Evolutionary conservation across 2,797 vertebrate genomes (phyloP).

Genomic region (Merluccius polli): DNA sequence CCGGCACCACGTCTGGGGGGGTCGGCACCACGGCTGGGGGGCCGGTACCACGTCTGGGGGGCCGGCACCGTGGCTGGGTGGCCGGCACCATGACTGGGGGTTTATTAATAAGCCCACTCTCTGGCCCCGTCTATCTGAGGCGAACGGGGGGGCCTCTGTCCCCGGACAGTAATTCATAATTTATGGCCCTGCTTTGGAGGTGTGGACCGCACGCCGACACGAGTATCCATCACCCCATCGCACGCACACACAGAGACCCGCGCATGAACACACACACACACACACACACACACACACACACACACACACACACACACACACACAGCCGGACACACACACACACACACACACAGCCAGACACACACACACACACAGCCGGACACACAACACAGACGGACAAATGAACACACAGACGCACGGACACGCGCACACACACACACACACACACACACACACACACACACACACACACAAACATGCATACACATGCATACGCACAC

Average conservation of each 20-base stretch:
- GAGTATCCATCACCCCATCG: conserved; percentile 41
- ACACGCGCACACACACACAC: neutral
- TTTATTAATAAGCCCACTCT: conserved; percentile 65
- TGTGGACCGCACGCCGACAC: conserved; percentile 46
- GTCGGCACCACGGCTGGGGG: too few relatives aligned
- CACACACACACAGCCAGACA: neutral
- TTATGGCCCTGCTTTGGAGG: conserved; percentile 60
- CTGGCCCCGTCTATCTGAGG: conserved; percentile 46
- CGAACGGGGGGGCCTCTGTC: conserved; percentile 36
- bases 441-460: neutral
- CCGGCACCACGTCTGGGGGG: too few relatives aligned
- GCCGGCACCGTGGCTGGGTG: conserved; percentile 27
- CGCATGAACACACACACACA: neutral
- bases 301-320: neutral
- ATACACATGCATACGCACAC: neutral
- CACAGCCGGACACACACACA: neutral
- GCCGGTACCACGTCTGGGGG: too few relatives aligned
- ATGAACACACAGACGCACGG: neutral
- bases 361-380: neutral
- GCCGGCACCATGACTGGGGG: conserved; percentile 37
- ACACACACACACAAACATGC: neutral
- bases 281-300: neutral
- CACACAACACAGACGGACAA: neutral
- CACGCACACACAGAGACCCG: neutral
- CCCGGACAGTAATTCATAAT: conserved; percentile 58